Percentiles rank a stretch among this genome's conserved stretches.
Conservation (phyloP, 2,113 vertebrate species). For the Pitta sordida region DNA sequence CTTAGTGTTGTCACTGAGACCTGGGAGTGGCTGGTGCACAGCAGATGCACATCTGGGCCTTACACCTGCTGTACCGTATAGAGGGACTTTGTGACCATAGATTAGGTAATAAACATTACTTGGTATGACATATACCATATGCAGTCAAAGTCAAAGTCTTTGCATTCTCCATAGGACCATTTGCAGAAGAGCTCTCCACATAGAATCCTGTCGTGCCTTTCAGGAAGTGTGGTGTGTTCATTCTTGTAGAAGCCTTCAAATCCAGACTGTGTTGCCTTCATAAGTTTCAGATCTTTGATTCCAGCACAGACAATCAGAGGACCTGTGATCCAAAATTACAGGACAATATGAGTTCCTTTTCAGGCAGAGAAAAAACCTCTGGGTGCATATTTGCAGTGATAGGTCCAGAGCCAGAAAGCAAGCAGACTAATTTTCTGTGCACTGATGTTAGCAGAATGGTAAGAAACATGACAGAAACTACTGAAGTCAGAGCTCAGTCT, state of each 20-base stretch:
- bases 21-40: neutral
- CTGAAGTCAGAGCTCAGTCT: neutral
- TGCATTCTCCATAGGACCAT: constrained; percentile 83
- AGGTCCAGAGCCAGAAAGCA: neutral
- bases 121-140: constrained; percentile 74
- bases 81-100: neutral
- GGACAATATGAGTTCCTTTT: neutral
- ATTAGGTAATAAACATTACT: neutral
- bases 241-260: constrained; percentile 88
- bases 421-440: neutral
- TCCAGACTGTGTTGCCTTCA: constrained; percentile 95
- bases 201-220: constrained; percentile 86
- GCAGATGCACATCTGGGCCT: neutral
- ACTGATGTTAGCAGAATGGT: neutral
- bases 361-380: neutral
- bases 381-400: neutral
- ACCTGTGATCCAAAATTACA: constrained; percentile 62
- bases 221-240: constrained; percentile 87
- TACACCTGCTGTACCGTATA: neutral
- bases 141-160: constrained; percentile 74
- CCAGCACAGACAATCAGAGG: constrained; percentile 84
- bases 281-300: constrained; percentile 86
- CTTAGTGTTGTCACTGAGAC: neutral
- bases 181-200: constrained; percentile 86
- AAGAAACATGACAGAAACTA: neutral